Conservation (phyloP, 2,797 vertebrate genomes). For the Dendrocincla tyrannina region DNA sequence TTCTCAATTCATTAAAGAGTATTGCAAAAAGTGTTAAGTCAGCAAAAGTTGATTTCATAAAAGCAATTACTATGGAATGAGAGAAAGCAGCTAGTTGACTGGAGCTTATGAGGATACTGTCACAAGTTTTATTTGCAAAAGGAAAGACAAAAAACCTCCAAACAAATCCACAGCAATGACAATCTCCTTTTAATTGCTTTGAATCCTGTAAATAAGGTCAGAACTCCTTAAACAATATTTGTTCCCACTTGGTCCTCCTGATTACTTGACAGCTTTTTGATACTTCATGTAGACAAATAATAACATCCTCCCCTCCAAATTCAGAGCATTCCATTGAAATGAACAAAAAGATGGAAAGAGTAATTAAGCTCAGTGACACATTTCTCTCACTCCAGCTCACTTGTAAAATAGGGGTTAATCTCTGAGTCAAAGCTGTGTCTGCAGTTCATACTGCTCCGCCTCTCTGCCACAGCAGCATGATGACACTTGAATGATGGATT, state of each 20-base stretch:
- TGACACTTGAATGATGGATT: background rate
- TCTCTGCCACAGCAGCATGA: rapidly evolving
- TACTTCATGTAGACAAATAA: background rate
- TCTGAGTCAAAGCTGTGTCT: background rate
- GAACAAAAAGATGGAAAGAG: background rate
- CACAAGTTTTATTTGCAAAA: background rate
- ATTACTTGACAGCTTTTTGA: background rate
- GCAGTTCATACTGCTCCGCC: background rate
- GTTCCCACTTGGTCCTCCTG: background rate
- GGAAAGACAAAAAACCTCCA: background rate
- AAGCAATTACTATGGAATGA: background rate
- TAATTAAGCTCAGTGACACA: background rate
- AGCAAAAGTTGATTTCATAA: background rate
- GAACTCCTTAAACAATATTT: background rate
- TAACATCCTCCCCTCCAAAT: background rate
- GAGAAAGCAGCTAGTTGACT: background rate
- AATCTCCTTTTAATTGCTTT: background rate
- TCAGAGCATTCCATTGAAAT: background rate
- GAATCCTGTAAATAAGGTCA: background rate
- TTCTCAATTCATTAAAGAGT: background rate
- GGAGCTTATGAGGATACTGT: background rate
- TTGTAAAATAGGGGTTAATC: background rate
- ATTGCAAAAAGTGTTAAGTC: background rate
- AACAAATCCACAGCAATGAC: background rate
- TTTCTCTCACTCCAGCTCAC: background rate